These are phyloP conservation scores for roundworm (Caenorhabditis elegans) DNA, from an alignment of 1,140 invertebrate genomes.

Conservation along the genomic window WBcel235 BX284603.4:3774501-3775000, in stretches of 20 bases:
- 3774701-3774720: too few relatives aligned
- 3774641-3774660: too few relatives aligned
- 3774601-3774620: too few relatives aligned
- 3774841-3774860: neutral
- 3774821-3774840: neutral
- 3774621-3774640: too few relatives aligned
- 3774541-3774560: too few relatives aligned
- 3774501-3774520: too few relatives aligned
- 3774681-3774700: too few relatives aligned
- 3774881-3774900: neutral
- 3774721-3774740: neutral
- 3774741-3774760: neutral
- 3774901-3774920: neutral
- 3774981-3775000: neutral
- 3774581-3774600: too few relatives aligned
- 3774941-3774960: too few relatives aligned
- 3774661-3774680: too few relatives aligned
- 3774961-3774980: neutral
- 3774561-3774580: too few relatives aligned
- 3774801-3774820: neutral
- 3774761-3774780: neutral
- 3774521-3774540: too few relatives aligned
- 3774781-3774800: neutral
- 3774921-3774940: neutral
- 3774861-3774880: neutral